Conservation (phyloP, 2,888 invertebrate genomes). For the Hymenopus coronatus region DNA sequence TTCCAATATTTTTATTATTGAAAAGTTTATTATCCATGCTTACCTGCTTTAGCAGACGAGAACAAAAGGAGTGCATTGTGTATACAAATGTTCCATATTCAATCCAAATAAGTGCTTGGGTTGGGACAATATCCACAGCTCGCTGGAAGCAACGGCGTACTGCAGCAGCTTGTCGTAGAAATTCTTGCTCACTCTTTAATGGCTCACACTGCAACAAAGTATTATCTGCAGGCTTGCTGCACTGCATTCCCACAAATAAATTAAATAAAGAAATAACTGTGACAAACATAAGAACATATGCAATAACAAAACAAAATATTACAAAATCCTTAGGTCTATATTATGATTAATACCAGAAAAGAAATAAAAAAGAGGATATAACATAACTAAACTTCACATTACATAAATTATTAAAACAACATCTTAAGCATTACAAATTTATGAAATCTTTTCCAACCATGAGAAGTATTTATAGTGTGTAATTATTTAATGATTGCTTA, state of each 20-base stretch:
- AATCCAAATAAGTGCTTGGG: slow-evolving; percentile 77
- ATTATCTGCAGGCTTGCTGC: neutral
- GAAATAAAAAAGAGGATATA: too few species aligned
- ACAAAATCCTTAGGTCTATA: too few species aligned
- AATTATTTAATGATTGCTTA: too few species aligned
- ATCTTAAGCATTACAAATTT: too few species aligned
- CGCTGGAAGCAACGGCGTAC: slow-evolving; percentile 78
- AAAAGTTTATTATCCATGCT: slow-evolving; percentile 39
- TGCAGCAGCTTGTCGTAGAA: slow-evolving; percentile 66
- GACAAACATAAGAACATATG: neutral
- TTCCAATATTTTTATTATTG: neutral
- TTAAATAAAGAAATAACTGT: neutral
- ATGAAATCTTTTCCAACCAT: too few species aligned
- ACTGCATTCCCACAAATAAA: neutral
- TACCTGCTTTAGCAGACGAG: slow-evolving; percentile 78
- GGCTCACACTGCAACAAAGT: slow-evolving; percentile 41
- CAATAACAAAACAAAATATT: neutral
- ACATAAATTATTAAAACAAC: too few species aligned
- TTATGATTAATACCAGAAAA: too few species aligned
- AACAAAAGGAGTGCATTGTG: slow-evolving; percentile 85
- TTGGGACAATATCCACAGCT: slow-evolving; percentile 71
- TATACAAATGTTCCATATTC: slow-evolving; percentile 91
- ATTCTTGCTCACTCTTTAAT: slow-evolving; percentile 57
- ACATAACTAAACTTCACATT: too few species aligned
- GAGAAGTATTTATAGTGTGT: too few species aligned